phyloP scores from a whole-genome alignment of 1,140 invertebrate species.

The Acromyrmex heyeri region DNA sequence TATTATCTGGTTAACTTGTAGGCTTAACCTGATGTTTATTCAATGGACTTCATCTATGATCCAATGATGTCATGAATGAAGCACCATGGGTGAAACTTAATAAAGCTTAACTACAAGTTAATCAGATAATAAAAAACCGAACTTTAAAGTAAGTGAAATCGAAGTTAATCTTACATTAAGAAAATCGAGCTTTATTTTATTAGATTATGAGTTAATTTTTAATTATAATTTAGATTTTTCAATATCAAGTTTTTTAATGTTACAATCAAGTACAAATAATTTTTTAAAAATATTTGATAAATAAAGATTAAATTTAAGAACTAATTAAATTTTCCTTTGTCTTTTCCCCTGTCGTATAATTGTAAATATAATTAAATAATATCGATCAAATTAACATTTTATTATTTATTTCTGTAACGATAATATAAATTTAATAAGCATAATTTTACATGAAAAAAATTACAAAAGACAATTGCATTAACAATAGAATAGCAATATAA shows the following conservation, averaged over 20 bases:
- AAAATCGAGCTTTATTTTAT: not conserved
- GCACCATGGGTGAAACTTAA: no score
- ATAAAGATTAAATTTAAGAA: slow-evolving; percentile 2
- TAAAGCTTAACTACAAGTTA: no score
- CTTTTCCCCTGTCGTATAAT: not conserved
- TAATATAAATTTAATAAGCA: not conserved
- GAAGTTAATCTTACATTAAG: no score
- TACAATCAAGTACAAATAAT: not conserved
- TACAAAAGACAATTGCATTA: not conserved
- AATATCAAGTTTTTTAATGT: not conserved
- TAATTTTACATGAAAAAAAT: not conserved
- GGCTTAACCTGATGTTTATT: no score
- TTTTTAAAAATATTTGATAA: not conserved
- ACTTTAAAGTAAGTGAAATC: no score
- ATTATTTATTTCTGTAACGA: not conserved
- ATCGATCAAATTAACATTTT: not conserved
- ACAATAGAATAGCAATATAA: not conserved
- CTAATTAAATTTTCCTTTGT: not conserved
- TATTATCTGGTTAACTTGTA: no score
- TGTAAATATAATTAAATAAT: not conserved
- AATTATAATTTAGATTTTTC: not conserved
- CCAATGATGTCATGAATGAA: no score
- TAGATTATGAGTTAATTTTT: not conserved
- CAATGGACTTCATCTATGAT: no score
- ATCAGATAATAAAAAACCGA: no score